These are phyloP conservation scores for Orchestia grillus DNA, from an alignment of 1,140 invertebrate genomes.

Conservation along the genomic window DNA sequence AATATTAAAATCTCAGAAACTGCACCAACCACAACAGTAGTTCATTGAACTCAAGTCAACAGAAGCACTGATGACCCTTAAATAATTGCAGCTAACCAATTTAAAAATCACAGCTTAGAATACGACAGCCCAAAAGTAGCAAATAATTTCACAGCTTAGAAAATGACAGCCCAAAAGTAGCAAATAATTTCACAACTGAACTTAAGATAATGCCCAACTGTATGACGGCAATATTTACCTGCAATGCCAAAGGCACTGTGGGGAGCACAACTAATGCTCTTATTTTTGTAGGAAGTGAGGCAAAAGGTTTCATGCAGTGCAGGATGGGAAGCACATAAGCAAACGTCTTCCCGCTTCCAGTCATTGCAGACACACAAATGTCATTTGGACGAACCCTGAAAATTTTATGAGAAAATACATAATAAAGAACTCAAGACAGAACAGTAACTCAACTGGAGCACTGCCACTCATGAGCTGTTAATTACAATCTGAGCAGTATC, in stretches of 20 bases:
- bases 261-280: slow-evolving; percentile 91
- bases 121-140: too few relatives aligned
- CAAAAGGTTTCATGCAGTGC: slow-evolving; percentile 75
- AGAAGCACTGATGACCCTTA: background rate
- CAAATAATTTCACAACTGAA: too few relatives aligned
- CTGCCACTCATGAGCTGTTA: background rate
- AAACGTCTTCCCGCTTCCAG: slow-evolving; percentile 97
- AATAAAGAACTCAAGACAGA: background rate
- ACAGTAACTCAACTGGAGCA: background rate
- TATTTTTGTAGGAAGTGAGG: slow-evolving; percentile 73
- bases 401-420: background rate
- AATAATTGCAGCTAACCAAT: too few relatives aligned
- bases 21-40: background rate
- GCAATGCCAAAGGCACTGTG: slow-evolving; percentile 89
- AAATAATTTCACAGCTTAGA: too few relatives aligned
- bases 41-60: background rate
- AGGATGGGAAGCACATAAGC: slow-evolving; percentile 94
- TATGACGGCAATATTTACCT: slow-evolving; percentile 76
- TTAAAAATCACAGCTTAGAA: too few relatives aligned
- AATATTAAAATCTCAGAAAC: background rate
- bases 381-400: slow-evolving; percentile 79
- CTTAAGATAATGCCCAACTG: too few relatives aligned
- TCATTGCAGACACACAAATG: slow-evolving; percentile 96
- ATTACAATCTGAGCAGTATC: background rate
- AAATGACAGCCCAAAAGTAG: too few relatives aligned